Evolutionary conservation across 1,140 invertebrate species (phyloP), one percentile per base, ranked within the genome.

Genomic region (Drosophila malerkotliana): DNA sequence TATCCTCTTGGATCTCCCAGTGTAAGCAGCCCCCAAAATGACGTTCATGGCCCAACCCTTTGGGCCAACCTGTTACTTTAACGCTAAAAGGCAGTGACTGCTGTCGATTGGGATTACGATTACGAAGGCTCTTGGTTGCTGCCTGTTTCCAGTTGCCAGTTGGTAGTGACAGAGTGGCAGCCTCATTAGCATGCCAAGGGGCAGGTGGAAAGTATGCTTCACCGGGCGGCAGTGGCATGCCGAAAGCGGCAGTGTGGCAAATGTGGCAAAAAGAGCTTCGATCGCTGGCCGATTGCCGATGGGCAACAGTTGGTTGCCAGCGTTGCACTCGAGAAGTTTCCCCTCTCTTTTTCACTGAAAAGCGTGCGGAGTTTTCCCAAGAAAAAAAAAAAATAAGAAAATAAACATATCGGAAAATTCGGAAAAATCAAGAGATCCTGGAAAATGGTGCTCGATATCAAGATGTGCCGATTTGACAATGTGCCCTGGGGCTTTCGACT

Each of bases 401-500:
- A 47, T 8, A 37, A 61, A 26, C 10, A 1, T 10, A 30, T n/a
- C 18, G 30, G n/a, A 47, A 66, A 24, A 52, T 51, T 56, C 24
- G 32, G 15, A 59, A 48, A 44, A 14, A 6, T 44, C 6, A 15
- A 14, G 26, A 48, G 63, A 28, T 61, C 32, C 21, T 39, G 44
- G 24, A 87, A 74, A 58, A 93, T 93, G 93, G 93, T 93, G 77
- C 72, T 93, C 54, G 93, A 93, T 76, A 88, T 94, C 60, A 94
- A 94, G 87, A 93, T 95, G 83, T 92, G 93, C 48, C 94, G 94
- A 91, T 93, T 94, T 67, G 94, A 95, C 77, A 94, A 93, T 66
- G 93, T 93, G 54, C 94, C 96, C 57, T 98, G 97, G 97, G 97
- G 97, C 55, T 98, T 98, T 93, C 94, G 97, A 32, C 93, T 98